phyloP scores from a whole-genome alignment of 2,888 invertebrate species.

The Drosophila ezoana region DNA sequence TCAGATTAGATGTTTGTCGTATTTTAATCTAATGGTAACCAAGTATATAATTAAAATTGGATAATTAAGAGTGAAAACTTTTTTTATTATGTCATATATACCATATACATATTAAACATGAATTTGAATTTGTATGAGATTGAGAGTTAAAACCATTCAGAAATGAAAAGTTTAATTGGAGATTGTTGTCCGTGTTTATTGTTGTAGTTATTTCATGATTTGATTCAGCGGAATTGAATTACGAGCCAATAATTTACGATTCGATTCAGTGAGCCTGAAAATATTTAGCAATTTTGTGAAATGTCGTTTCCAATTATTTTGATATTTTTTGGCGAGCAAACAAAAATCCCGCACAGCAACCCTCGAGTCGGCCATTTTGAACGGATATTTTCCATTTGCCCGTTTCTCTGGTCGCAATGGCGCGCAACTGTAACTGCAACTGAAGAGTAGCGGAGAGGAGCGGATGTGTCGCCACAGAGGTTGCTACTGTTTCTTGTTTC shows the following conservation, averaged over 20 bases:
- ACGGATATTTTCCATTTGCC: slow-evolving; percentile 44
- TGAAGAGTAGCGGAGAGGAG: background rate
- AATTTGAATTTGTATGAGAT: background rate
- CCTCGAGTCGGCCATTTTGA: slow-evolving; percentile 66
- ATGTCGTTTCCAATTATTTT: slow-evolving; percentile 63
- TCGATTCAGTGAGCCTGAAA: slow-evolving; percentile 68
- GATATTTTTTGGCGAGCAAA: slow-evolving; percentile 48
- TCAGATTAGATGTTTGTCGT: no score
- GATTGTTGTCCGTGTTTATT: slow-evolving; percentile 20
- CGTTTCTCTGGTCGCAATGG: slow-evolving; percentile 25
- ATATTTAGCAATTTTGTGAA: slow-evolving; percentile 66
- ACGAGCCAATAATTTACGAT: slow-evolving; percentile 62
- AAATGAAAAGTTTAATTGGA: slow-evolving; percentile 4
- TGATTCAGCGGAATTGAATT: slow-evolving; percentile 43
- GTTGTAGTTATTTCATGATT: slow-evolving; percentile 33
- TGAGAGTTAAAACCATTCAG: background rate
- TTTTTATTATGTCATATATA: background rate
- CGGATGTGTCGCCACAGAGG: slow-evolving; percentile 7
- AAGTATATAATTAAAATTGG: background rate
- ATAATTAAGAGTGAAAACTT: background rate
- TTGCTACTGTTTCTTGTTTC: slow-evolving; percentile 60
- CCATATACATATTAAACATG: no score
- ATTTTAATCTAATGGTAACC: no score
- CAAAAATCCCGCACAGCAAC: slow-evolving; percentile 50
- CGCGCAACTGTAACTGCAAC: slow-evolving; percentile 18